A percentile compares a stretch with the other conserved stretches of the same genome.
Conservation (phyloP, 2,888 invertebrate species). For the Tipula lateralis region DNA sequence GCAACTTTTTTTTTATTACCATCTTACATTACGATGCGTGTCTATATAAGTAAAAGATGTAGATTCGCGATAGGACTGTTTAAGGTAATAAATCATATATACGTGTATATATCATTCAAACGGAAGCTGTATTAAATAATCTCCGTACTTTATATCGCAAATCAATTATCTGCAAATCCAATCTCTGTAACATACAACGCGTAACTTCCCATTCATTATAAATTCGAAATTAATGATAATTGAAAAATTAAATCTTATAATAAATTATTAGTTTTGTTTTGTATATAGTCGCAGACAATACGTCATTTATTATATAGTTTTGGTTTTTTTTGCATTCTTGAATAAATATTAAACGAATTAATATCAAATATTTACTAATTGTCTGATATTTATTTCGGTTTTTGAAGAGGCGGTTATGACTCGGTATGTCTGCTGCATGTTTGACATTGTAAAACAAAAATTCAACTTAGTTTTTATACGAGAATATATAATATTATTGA, state of each 20-base stretch:
- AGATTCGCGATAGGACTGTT: not conserved
- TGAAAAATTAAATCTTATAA: slow-evolving; percentile 12
- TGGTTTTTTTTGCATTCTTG: not conserved
- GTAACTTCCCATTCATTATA: slow-evolving; percentile 5
- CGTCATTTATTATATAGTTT: slow-evolving; percentile 9
- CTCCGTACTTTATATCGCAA: not conserved
- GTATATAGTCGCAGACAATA: not conserved
- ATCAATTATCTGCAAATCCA: slow-evolving; percentile 6
- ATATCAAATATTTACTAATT: slow-evolving; percentile 19
- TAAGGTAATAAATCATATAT: not conserved
- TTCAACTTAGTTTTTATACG: not conserved
- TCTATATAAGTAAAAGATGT: not conserved
- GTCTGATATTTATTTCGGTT: not conserved
- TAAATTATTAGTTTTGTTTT: not conserved
- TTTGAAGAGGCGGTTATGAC: not conserved
- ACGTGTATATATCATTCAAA: not conserved
- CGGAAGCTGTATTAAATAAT: slow-evolving; percentile 19
- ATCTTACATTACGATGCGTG: not conserved
- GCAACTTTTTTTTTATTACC: not conserved
- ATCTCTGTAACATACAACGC: not conserved
- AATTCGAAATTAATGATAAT: not conserved
- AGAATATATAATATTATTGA: not conserved
- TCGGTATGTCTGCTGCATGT: not conserved
- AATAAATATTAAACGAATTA: slow-evolving; percentile 13
- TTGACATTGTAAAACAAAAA: not conserved